A percentile compares a stretch with the other conserved stretches of the same genome.
Conservation (phyloP, 2,888 invertebrate genomes). For the Leucoma salicis region DNA sequence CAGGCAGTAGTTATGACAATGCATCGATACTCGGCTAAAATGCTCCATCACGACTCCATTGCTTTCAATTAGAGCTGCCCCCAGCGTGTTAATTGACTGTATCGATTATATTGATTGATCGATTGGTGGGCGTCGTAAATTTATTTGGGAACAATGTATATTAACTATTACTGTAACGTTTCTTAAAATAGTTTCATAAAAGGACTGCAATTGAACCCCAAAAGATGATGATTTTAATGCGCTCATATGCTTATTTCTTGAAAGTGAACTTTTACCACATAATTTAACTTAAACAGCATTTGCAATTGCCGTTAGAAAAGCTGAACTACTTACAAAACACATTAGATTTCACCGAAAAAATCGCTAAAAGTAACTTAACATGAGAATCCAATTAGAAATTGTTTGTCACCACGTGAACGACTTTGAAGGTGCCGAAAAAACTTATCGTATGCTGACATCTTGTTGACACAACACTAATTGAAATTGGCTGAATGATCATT, state of each 20-base stretch:
- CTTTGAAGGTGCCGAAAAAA: slow-evolving; percentile 37
- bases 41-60: slow-evolving; percentile 43
- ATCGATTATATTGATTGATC: slow-evolving; percentile 79
- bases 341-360: slow-evolving; percentile 20
- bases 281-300: too few relatives aligned
- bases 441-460: slow-evolving; percentile 35
- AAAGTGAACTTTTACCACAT: background rate
- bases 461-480: slow-evolving; percentile 51
- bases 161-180: slow-evolving; percentile 2
- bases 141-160: slow-evolving; percentile 25
- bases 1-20: slow-evolving; percentile 36
- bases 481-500: slow-evolving; percentile 43
- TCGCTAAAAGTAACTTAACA: slow-evolving; percentile 23
- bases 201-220: background rate
- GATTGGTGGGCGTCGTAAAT: slow-evolving; percentile 48
- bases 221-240: background rate
- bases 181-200: slow-evolving; percentile 5
- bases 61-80: slow-evolving; percentile 52
- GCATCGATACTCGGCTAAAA: slow-evolving; percentile 29
- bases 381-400: slow-evolving; percentile 36
- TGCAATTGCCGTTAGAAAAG: background rate
- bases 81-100: slow-evolving; percentile 59
- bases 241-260: background rate
- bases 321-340: slow-evolving; percentile 1
- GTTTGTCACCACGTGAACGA: slow-evolving; percentile 26